These are phyloP conservation scores for Sander vitreus DNA, from an alignment of 2,113 vertebrate species.

Conservation along the genomic window DNA sequence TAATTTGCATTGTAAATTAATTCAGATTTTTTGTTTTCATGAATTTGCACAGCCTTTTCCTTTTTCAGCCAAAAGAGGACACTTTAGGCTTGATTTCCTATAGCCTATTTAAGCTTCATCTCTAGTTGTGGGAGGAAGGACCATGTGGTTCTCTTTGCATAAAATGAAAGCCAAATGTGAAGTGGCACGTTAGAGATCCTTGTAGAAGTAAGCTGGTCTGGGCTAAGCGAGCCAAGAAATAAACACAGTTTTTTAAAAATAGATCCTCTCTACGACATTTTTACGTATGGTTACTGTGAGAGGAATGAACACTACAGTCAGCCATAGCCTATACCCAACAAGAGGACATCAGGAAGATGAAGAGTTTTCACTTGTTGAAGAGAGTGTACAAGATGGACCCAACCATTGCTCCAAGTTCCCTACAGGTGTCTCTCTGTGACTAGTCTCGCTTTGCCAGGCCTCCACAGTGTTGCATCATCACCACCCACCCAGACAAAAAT, in stretches of 20 bases:
- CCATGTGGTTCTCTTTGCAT: slow-evolving; percentile 47
- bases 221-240: slow-evolving; percentile 41
- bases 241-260: slow-evolving; percentile 45
- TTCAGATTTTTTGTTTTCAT: slow-evolving; percentile 58
- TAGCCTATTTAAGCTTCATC: slow-evolving; percentile 51
- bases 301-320: slow-evolving; percentile 15
- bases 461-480: too few relatives aligned
- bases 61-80: slow-evolving; percentile 49
- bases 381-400: neutral
- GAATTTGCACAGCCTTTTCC: slow-evolving; percentile 62
- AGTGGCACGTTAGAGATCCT: slow-evolving; percentile 44
- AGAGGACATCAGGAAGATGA: neutral
- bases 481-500: too few relatives aligned
- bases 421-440: slow-evolving; percentile 8
- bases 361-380: neutral
- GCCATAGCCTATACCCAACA: neutral
- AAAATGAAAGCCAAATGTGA: slow-evolving; percentile 69
- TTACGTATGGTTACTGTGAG: slow-evolving; percentile 30
- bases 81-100: slow-evolving; percentile 46
- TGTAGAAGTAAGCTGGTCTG: slow-evolving; percentile 34
- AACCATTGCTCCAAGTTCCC: neutral
- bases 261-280: slow-evolving; percentile 19
- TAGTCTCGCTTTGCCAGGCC: neutral
- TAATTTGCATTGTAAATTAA: slow-evolving; percentile 73
- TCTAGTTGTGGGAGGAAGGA: slow-evolving; percentile 45